Conservation (phyloP, 2,888 invertebrate genomes). For the Diadromus collaris region DNA sequence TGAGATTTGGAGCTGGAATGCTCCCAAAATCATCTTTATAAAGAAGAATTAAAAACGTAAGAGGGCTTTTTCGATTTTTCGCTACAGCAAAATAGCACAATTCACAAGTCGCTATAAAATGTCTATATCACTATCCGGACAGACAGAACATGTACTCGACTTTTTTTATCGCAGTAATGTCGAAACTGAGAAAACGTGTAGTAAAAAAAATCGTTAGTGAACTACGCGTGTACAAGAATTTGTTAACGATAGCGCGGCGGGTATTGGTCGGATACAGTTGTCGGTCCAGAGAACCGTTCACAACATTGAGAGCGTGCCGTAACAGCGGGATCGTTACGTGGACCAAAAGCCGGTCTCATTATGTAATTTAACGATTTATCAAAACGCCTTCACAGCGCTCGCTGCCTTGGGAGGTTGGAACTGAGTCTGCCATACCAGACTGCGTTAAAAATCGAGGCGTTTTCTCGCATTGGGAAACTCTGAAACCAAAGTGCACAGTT, state of each 20-base stretch:
- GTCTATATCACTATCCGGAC: background rate
- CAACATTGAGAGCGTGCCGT: slow-evolving; percentile 48
- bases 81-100: background rate
- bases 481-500: background rate
- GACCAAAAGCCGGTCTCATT: slow-evolving; percentile 54
- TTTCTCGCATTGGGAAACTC: background rate
- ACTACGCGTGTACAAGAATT: background rate
- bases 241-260: slow-evolving; percentile 37
- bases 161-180: background rate
- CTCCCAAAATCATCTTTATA: too few relatives aligned
- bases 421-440: background rate
- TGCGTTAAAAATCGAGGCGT: background rate
- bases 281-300: slow-evolving; percentile 28
- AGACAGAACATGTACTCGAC: slow-evolving; percentile 1
- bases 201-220: background rate
- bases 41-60: background rate
- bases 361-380: slow-evolving; percentile 53
- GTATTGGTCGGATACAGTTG: slow-evolving; percentile 27
- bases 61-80: background rate
- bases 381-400: slow-evolving; percentile 16
- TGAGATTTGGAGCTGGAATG: too few relatives aligned
- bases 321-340: slow-evolving; percentile 57
- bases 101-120: background rate
- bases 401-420: slow-evolving; percentile 4
- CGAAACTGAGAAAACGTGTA: background rate